Base-by-base conservation (phyloP, 2,888 invertebrate species). In the Oithona nana region DNA sequence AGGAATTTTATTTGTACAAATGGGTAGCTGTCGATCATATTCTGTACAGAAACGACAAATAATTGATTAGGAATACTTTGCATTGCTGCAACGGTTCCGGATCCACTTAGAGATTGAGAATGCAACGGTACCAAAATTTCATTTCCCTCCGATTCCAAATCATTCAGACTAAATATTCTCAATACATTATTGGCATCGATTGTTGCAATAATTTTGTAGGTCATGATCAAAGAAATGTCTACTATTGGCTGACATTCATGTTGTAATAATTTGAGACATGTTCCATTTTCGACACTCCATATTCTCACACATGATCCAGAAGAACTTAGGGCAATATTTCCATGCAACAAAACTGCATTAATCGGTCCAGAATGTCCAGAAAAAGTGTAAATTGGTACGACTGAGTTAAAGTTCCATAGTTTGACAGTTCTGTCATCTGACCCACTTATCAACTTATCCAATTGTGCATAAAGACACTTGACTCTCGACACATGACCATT, bases 371-470 rank as follows among this genome's bases (percentile, higher is more conserved):
- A 57, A 22, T 57, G 57, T 28, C 57, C 57, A 28, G 28, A 28
- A 26, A 57, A 29, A n/a, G 57, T 57, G 28, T 39, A 39, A 39
- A 16, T 39, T 6, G 6, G 16, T 16, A 39, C 13, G 1, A n/a
- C 26, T 6, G 24, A n/a, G 22, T 28, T 57, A n/a, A 28, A 2
- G 6, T 29, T 57, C 57, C 57, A 57, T 28, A 57, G 22, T 3
- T 57, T 57, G 57, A 57, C 57, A 13, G 57, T 28, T 24, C 57
- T 24, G 28, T 57, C 57, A 4, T 57, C 57, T 16, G 57, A 57
- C n/a, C 57, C 57, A 22, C 26, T 28, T 2, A 57, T 28, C n/a
- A 28, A 20, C 16, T 20, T 13, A 28, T 30, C 28, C 28, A 20
- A 26, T 30, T 57, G 57, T n/a, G 57, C 57, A 57, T 57, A 26